Percentiles rank a stretch among this genome's conserved stretches.
phyloP scores from a whole-genome alignment of 2,113 vertebrate genomes.

The Istiophorus platypterus region DNA sequence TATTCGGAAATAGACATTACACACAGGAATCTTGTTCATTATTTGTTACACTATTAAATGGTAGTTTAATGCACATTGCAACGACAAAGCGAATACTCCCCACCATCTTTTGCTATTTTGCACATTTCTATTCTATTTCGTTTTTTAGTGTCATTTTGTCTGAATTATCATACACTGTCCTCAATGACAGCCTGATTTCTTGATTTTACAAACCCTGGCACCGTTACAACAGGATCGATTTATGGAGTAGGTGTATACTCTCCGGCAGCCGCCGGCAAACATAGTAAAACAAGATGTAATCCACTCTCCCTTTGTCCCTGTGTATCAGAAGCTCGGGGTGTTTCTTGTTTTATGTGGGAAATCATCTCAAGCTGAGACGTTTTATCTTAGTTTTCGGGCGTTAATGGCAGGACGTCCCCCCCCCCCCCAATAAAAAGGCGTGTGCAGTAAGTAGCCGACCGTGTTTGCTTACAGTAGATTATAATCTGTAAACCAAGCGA shows the following conservation, averaged over 20 bases:
- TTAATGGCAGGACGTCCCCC: no score
- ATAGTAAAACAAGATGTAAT: conserved; percentile 56
- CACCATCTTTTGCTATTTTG: background rate
- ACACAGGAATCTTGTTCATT: background rate
- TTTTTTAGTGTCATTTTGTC: background rate
- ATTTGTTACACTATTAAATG: background rate
- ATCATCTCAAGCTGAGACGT: background rate
- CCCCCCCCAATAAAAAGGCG: no score
- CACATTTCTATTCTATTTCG: background rate
- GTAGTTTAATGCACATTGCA: background rate
- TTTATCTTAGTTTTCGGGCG: conserved; percentile 17
- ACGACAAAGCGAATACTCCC: background rate
- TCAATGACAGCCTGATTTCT: background rate
- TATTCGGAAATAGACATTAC: background rate
- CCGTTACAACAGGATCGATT: conserved; percentile 49
- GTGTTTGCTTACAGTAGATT: conserved; percentile 3
- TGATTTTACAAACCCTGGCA: conserved; percentile 14
- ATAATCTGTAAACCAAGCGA: conserved; percentile 36
- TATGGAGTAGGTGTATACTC: conserved; percentile 45
- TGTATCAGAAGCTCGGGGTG: background rate
- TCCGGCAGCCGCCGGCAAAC: conserved; percentile 54
- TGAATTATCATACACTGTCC: background rate
- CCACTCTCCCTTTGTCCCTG: background rate
- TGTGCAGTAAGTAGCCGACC: background rate
- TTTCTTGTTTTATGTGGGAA: background rate